phyloP scores from a whole-genome alignment of 1,140 invertebrate genomes.

The Panagrolaimus sp. region DNA sequence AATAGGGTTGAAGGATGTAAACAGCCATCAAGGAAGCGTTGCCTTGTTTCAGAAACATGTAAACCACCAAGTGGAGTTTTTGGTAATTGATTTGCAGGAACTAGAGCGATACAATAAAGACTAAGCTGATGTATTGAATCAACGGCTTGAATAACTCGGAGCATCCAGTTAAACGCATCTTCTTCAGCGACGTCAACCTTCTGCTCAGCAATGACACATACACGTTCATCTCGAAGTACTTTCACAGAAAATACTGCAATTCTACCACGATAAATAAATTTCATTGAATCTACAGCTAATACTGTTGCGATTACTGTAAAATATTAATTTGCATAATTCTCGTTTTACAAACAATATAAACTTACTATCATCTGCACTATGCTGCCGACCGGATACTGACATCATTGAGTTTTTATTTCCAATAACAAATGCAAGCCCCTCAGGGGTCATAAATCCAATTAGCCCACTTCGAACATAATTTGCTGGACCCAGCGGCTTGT shows the following conservation, averaged over 20 bases:
- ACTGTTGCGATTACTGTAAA: constrained; percentile 78
- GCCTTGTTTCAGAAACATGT: constrained; percentile 89
- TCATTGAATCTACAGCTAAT: constrained; percentile 82
- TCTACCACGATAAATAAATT: constrained; percentile 60
- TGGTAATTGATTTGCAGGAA: constrained; percentile 93
- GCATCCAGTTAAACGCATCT: constrained; percentile 99
- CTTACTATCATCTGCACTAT: constrained; percentile 83
- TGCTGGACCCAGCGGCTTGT: constrained; percentile 74
- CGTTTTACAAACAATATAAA: too few species aligned
- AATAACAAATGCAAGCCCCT: constrained; percentile 89
- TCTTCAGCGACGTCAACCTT: constrained; percentile 96
- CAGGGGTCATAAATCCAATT: constrained; percentile 83
- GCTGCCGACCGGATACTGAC: constrained; percentile 91
- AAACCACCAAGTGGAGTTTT: constrained; percentile 98
- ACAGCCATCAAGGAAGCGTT: constrained; percentile 87
- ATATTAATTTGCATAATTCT: too few species aligned
- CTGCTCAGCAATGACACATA: constrained; percentile 97
- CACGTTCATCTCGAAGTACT: constrained; percentile 89
- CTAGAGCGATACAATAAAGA: constrained; percentile 91
- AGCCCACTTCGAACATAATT: constrained; percentile 86
- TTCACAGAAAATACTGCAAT: constrained; percentile 95
- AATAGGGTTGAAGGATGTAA: constrained; percentile 97
- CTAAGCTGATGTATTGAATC: constrained; percentile 88
- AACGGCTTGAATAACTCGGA: constrained; percentile 91
- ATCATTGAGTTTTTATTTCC: constrained; percentile 95